A percentile compares a stretch with the other conserved stretches of the same genome.
phyloP scores from a whole-genome alignment of 2,113 vertebrate species.

The Aplodontia rufa region DNA sequence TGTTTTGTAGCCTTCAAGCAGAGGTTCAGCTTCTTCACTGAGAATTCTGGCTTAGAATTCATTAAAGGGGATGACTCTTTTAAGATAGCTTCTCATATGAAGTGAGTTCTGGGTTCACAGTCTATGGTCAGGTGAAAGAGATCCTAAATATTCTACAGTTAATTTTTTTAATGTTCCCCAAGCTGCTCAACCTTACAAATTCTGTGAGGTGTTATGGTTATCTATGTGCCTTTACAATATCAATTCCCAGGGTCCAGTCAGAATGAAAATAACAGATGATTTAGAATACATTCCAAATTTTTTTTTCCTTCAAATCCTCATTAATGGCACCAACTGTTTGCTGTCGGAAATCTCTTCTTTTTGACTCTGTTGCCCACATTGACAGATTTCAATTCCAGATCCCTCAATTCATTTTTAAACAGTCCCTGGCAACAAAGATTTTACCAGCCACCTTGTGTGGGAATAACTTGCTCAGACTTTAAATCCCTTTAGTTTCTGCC shows the following conservation, averaged over 20 bases:
- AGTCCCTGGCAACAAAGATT: neutral
- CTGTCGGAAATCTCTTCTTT: neutral
- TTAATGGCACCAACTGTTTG: neutral
- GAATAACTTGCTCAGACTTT: neutral
- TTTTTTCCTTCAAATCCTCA: neutral
- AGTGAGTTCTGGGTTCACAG: neutral
- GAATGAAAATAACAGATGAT: neutral
- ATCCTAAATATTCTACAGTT: neutral
- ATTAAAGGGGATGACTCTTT: neutral
- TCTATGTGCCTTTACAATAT: neutral
- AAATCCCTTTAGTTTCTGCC: conserved; percentile 18
- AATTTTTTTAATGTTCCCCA: neutral
- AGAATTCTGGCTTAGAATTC: neutral
- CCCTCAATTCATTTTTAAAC: conserved; percentile 14
- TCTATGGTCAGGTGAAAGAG: neutral
- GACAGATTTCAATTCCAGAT: neutral
- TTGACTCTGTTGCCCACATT: neutral
- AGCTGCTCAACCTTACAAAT: neutral
- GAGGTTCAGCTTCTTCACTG: neutral
- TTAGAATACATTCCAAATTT: neutral
- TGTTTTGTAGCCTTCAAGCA: neutral
- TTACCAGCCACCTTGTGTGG: neutral
- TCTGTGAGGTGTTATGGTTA: neutral
- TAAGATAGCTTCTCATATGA: neutral
- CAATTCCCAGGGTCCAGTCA: neutral